Base-by-base conservation (phyloP, 2,797 vertebrate species). In the Epinephelus awoara region DNA sequence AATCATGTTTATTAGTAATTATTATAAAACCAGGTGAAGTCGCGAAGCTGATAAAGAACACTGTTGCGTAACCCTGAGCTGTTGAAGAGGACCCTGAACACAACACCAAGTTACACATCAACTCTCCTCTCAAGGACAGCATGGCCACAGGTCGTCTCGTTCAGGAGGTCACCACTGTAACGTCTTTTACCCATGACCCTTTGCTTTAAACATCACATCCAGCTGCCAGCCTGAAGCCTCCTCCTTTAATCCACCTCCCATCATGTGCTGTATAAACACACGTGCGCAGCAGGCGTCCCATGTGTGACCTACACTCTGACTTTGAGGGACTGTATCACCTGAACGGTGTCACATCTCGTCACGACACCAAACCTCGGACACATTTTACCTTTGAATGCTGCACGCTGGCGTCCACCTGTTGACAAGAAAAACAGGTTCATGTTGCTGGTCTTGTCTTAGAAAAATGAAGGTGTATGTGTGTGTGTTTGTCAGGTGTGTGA, bases 301-400 rank as follows among this genome's bases (percentile, higher is more conserved):
- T 56, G 64, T 67, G 54, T 75, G 78, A 89, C 84, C 88, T 86
- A 77, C 79, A 87, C 7, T 3, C 65, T 82, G 86, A 85, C 88
- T 78, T 88, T 85, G 76, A 85, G 50, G 25, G 23, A 68, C 52
- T 69, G 66, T 72, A 67, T 67, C 49, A 54, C 49, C 34, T 42
- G 46, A 1, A 44, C 25, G 23, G 11, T 23, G 6, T 3, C 5
- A 1, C 27, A 40, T 72, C 14, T 38, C 23, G 3, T 1, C 15
- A 44, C 25, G 55, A n/a, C 21, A n/a, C 19, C 8, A 47, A 11
- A 25, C 27, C 27, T 27, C 54, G 59, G 18, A 61, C 23, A 61
- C 19, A 17, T 9, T 17, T 21, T 13, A 14, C 13, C 2, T 15
- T 49, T 0, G 27, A 49, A 54, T 42, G 19, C 73, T 59, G 46